Evolutionary conservation across 2,888 invertebrate genomes (phyloP), one percentile per base, ranked within the genome.

Genomic region (Uloborus plumipes): DNA sequence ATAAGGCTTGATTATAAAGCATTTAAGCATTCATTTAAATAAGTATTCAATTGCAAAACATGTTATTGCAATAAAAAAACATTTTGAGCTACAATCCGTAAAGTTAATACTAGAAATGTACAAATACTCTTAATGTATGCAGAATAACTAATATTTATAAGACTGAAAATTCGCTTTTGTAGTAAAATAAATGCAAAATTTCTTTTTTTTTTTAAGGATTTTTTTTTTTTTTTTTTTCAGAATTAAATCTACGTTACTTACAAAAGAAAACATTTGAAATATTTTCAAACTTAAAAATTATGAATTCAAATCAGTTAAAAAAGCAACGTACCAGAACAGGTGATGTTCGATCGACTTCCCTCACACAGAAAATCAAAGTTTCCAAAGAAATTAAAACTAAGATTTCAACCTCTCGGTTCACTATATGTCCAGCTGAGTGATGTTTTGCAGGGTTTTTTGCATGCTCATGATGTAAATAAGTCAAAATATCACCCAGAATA

Each of bases 401-500:
- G 47, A 86, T 84, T 65, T 86, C 86, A 15, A 84, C 82, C 53
- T 86, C 86, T 20, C 84, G 71, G 14, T 50, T 77, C 14, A 84
- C 65, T 16, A 22, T 18, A 18, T 47, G 53, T 6, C 26, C 39
- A 4, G 61, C 26, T 14, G 65, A 18, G 16, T 59, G 31, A 22
- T 64, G 64, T 11, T 73, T 67, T 26, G 65, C 62, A 13, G 53
- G 26, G 20, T 58, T 70, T 53, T 72, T 71, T 15, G 72, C 55
- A 31, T 67, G 55, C 66, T 86, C 86, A 77, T 86, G 91, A 87
- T 92, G 92, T 20, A 93, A 88, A 86, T 91, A 92, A 61, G 91
- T 92, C 20, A 97, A 92, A 49, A 97, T 93, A 88, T 97, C 96
- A 0, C 94, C 94, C 14, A 98, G 90, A 87, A 97, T 95, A 82